Evolutionary conservation across 1,140 invertebrate genomes (phyloP), one percentile per base, ranked within the genome.

Genomic region (Chrysopa pallens): DNA sequence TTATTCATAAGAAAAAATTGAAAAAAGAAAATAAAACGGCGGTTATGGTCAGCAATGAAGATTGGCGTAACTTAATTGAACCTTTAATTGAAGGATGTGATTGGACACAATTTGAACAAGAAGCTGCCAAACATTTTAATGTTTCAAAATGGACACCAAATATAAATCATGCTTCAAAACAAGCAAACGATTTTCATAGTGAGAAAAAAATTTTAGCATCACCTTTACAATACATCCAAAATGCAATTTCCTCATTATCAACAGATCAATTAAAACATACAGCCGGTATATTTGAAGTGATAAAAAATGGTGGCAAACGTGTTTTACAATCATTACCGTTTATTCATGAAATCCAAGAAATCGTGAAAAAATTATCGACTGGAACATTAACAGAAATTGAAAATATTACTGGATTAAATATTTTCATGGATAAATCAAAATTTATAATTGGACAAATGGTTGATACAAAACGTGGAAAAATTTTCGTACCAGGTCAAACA

Each of bases 401-500:
- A n/a, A 14, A 33, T 31, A 41, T 27, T 33, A n/a, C 29, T 2
- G 40, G 40, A n/a, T 12, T 41, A 6, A 8, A 12, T 14, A 8
- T 41, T 2, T 23, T 41, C 6, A 28, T 60, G 6, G 58, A 56
- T n/a, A 60, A 54, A 45, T 51, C 57, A 46, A 70, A 69, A 50
- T 80, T 81, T 53, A 54, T 81, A 28, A 66, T 70, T 15, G 80
- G 80, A 1, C 76, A 80, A 64, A 73, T 75, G 40, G 58, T 82
- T n/a, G 67, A 74, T 31, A 80, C 78, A 0, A 72, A 76, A 39
- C 65, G 67, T 42, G 79, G 79, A 5, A 64, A 70, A 39, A 55
- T 78, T 27, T 84, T 83, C 56, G 68, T 83, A 6, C 78, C 79
- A 3, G 80, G 80, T 15, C 77, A 82, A 58, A 78, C 76, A 8